Conservation (phyloP, 2,797 vertebrate species). For the Percopsis omiscomaycus region DNA sequence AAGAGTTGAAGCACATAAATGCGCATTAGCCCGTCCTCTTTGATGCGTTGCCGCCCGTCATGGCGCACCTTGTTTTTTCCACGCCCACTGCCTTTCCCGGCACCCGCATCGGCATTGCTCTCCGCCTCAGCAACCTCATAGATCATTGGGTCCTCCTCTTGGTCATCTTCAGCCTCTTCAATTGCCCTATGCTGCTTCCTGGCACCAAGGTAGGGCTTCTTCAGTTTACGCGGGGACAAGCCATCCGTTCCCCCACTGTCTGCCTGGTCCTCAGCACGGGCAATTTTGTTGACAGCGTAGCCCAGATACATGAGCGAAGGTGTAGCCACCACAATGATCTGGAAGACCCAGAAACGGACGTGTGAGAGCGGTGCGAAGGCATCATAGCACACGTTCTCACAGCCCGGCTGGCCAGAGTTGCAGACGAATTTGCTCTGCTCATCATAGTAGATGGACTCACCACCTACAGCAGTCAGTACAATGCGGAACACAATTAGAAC, state of each 20-base stretch:
- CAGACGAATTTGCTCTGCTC: constrained; percentile 96
- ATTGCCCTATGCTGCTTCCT: constrained; percentile 75
- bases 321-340: constrained; percentile 90
- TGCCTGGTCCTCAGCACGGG: constrained; percentile 73
- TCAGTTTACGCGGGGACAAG: constrained; percentile 56
- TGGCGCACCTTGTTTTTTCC: constrained; percentile 80
- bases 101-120: constrained; percentile 70
- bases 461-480: constrained; percentile 91
- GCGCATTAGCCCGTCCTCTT: constrained; percentile 88
- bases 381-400: constrained; percentile 94
- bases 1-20: constrained; percentile 91
- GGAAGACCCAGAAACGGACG: constrained; percentile 96
- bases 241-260: constrained; percentile 64
- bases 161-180: constrained; percentile 77
- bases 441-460: constrained; percentile 95
- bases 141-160: constrained; percentile 83
- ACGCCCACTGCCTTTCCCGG: constrained; percentile 60
- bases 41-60: constrained; percentile 86
- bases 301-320: constrained; percentile 92
- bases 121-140: constrained; percentile 83
- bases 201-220: constrained; percentile 60
- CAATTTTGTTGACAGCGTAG: constrained; percentile 91
- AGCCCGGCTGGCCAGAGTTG: constrained; percentile 92
- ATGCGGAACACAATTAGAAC: constrained; percentile 93
- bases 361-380: constrained; percentile 93